These are phyloP conservation scores for Rhabdomys dilectus DNA, from an alignment of 2,113 vertebrate genomes.

Conservation along the genomic window DNA sequence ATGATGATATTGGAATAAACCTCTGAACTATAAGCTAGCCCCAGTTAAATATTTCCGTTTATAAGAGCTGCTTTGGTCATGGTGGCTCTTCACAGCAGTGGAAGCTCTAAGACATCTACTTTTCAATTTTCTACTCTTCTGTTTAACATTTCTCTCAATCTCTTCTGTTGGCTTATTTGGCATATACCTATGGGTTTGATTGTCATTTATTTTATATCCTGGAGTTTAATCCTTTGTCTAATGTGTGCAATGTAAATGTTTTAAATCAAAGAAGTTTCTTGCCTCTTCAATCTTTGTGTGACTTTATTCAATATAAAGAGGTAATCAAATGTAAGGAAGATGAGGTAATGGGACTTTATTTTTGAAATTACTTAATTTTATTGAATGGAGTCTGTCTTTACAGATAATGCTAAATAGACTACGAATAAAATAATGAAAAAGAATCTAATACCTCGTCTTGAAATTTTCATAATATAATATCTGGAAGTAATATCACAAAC, in stretches of 20 bases:
- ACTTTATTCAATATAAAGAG: not conserved
- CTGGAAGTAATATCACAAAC: not conserved
- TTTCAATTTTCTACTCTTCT: not conserved
- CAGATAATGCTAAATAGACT: not conserved
- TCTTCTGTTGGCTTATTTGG: not conserved
- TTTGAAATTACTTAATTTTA: conserved; percentile 5
- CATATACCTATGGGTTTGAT: not conserved
- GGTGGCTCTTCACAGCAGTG: too few relatives aligned
- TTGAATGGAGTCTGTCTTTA: not conserved
- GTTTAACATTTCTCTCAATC: not conserved
- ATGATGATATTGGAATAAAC: too few relatives aligned
- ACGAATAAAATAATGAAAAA: not conserved
- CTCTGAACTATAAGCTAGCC: too few relatives aligned
- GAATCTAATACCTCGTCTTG: not conserved
- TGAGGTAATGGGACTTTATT: not conserved
- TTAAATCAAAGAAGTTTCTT: not conserved
- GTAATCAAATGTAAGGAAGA: not conserved
- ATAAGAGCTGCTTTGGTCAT: too few relatives aligned
- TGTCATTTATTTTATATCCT: not conserved
- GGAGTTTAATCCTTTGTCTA: not conserved
- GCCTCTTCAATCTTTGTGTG: not conserved
- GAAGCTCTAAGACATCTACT: not conserved
- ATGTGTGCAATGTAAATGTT: not conserved
- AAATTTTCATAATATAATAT: not conserved
- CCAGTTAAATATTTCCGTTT: too few relatives aligned